Percentiles rank a stretch among this genome's conserved stretches.
Conservation (phyloP, 1,140 invertebrate species). For the Caenorhabditis tropicalis region DNA sequence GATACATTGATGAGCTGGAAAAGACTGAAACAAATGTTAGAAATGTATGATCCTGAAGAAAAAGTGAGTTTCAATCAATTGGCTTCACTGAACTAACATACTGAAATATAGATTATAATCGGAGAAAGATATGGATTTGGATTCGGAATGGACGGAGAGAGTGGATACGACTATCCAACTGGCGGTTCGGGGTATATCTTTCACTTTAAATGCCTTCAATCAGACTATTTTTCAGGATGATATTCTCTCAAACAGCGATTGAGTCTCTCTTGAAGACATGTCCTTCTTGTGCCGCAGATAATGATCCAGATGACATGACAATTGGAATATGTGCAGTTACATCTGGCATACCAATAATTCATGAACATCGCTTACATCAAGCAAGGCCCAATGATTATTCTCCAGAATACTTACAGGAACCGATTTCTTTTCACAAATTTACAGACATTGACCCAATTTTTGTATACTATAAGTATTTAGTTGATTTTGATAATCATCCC, state of each 20-base stretch:
- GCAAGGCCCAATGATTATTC: conserved; percentile 43
- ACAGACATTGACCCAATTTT: conserved; percentile 39
- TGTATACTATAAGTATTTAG: background rate
- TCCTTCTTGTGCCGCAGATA: conserved; percentile 15
- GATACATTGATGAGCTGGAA: conserved; percentile 44
- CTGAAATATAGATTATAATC: conserved; percentile 33
- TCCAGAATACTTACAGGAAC: background rate
- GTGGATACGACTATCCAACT: conserved; percentile 47
- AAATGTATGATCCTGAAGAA: conserved; percentile 1
- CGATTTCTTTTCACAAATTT: conserved; percentile 50
- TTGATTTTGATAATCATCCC: background rate
- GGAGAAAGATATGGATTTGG: conserved; percentile 54
- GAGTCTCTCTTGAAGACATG: background rate
- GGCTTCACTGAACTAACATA: background rate
- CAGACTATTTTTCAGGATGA: conserved; percentile 34
- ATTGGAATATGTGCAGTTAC: conserved; percentile 40
- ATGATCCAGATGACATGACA: conserved; percentile 48
- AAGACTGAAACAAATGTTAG: background rate
- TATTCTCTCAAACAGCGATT: conserved; percentile 34
- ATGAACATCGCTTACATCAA: conserved; percentile 36
- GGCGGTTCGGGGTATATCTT: conserved; percentile 37
- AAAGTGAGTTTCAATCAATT: background rate
- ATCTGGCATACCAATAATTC: conserved; percentile 3
- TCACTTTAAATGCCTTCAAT: background rate
- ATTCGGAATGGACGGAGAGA: background rate